Evolutionary conservation across 2,113 vertebrate species (phyloP), one percentile per base, ranked within the genome.

Genomic region (Ptilonorhynchus violaceus): DNA sequence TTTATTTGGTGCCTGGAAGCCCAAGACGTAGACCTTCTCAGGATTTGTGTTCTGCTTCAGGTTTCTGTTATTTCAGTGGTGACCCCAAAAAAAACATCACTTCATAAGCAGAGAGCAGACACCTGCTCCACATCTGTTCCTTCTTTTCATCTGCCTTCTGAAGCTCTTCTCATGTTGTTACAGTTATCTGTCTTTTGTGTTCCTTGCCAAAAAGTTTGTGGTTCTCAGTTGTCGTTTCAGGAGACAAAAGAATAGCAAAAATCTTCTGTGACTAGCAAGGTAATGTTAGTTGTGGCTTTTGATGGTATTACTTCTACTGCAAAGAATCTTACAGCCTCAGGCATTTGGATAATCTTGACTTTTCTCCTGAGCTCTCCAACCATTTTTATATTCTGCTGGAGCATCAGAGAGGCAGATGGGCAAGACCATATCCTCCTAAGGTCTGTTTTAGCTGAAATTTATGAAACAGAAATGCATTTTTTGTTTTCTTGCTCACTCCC

Each of bases 51-150:
- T 92, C 52, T 79, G 37, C 53, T 69, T 82, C 46, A 50, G 31
- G 24, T 88, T 92, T 88, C 56, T 86, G 35, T 86, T 92, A 49
- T 67, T 93, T 90, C 50, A 79, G 53, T 35, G 47, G 23, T 83
- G 49, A 85, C 66, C 56, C 50, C 87, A 44, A 64, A 77, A 64
- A 77, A 86, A 21, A 1, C 33, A 30, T 80, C 5, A 35, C 83
- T 81, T 88, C 77, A 47, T 86, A 67, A 77, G 63, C 13, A 49
- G 64, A 55, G 80, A 75, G 24, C 41, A 55, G 44, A 50, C 41
- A 90, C 83, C 63, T 93, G 95, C 47, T 68, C 39, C 70, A 41
- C 59, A 88, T 95, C 73, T 93, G 88, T 84, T 94, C 60, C 50
- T 80, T 80, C 70, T 92, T 67, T 85, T 94, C 50, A 68, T 81